phyloP scores from a whole-genome alignment of 2,113 vertebrate genomes.

The Cebidichthys violaceus region DNA sequence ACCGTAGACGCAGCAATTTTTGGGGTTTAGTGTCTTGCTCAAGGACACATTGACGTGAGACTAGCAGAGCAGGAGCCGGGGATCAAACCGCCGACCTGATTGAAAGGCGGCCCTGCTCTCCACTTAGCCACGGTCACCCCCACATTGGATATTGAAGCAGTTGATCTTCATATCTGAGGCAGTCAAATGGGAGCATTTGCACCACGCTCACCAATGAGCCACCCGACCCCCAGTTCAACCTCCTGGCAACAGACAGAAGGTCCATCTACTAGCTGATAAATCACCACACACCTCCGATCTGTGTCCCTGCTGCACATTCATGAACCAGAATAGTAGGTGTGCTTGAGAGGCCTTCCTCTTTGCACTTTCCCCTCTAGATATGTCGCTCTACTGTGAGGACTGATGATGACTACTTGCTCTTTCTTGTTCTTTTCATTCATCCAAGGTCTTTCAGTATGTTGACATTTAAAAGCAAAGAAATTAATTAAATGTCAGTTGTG shows the following conservation, averaged over 20 bases:
- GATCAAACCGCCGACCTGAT: no score
- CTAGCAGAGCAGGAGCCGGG: no score
- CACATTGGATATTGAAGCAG: not conserved
- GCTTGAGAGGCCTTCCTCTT: not conserved
- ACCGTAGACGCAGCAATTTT: no score
- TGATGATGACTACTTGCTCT: not conserved
- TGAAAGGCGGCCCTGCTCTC: no score
- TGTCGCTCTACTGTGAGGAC: not conserved
- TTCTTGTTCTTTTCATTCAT: not conserved
- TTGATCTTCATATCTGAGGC: not conserved
- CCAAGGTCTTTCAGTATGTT: not conserved
- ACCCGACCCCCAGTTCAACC: no score
- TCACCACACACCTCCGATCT: not conserved
- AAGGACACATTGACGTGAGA: no score
- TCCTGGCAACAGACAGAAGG: no score
- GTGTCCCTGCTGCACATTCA: not conserved
- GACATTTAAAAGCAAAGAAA: not conserved
- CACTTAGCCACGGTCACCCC: no score
- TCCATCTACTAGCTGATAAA: not conserved
- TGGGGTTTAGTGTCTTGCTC: no score
- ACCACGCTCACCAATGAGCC: no score
- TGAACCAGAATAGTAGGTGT: not conserved
- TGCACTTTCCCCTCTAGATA: not conserved
- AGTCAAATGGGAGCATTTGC: no score
- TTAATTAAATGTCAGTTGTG: not conserved